Conservation (phyloP, 2,888 invertebrate genomes). For the Miltochrista miniata region DNA sequence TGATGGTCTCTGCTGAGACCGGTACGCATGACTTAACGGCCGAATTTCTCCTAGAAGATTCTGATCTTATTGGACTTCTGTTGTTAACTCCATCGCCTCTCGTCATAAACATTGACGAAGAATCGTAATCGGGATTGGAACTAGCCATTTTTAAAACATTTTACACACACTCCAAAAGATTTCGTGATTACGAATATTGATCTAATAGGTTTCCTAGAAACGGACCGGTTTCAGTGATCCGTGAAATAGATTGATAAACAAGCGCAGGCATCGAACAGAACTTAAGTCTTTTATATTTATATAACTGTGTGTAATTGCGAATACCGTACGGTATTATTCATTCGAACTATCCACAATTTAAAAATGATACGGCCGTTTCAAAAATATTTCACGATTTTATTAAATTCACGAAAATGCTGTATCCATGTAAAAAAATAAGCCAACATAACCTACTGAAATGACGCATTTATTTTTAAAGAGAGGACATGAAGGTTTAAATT, state of each 20-base stretch:
- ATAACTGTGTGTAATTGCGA: too few species aligned
- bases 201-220: conserved; percentile 50
- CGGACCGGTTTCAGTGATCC: conserved; percentile 1
- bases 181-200: conserved; percentile 46
- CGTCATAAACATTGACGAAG: conserved; percentile 69
- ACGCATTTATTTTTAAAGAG: conserved; percentile 4
- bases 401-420: conserved; percentile 28
- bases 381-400: conserved; percentile 21
- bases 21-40: conserved; percentile 45
- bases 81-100: conserved; percentile 49
- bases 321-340: too few species aligned
- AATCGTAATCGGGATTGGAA: conserved; percentile 60
- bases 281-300: not conserved
- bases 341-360: conserved; percentile 25
- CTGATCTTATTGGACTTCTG: conserved; percentile 46
- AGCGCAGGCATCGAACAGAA: too few species aligned
- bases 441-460: conserved; percentile 18
- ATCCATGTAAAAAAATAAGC: conserved; percentile 24
- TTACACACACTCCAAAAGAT: conserved; percentile 20
- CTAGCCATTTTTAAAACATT: conserved; percentile 58
- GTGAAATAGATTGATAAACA: not conserved
- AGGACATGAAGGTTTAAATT: not conserved
- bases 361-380: conserved; percentile 7
- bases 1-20: conserved; percentile 84
- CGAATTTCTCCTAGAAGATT: conserved; percentile 54